phyloP scores from a whole-genome alignment of 2,797 vertebrate genomes.

The Chaenodraco wilsoni region DNA sequence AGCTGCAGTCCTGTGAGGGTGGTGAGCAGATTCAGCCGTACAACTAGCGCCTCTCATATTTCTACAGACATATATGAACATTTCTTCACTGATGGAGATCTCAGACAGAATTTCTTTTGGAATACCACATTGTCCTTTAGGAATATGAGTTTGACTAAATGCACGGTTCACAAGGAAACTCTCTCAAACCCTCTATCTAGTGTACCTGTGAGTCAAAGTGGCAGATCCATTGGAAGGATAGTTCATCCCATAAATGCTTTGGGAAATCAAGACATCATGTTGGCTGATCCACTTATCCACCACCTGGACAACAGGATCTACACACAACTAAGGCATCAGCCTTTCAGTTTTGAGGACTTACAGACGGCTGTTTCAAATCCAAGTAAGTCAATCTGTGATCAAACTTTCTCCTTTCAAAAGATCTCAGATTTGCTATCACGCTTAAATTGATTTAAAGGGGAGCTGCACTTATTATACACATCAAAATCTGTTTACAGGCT shows the following conservation, averaged over 20 bases:
- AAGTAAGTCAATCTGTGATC: slow-evolving; percentile 70
- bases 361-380: slow-evolving; percentile 76
- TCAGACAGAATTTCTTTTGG: slow-evolving; percentile 76
- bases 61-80: slow-evolving; percentile 85
- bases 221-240: slow-evolving; percentile 24
- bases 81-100: slow-evolving; percentile 77
- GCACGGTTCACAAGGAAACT: slow-evolving; percentile 33
- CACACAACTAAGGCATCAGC: slow-evolving; percentile 61
- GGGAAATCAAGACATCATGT: slow-evolving; percentile 50
- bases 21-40: slow-evolving; percentile 64
- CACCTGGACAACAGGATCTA: slow-evolving; percentile 73
- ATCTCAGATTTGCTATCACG: no score
- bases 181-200: slow-evolving; percentile 36
- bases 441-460: no score
- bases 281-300: slow-evolving; percentile 67
- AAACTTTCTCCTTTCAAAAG: no score
- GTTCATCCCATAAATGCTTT: slow-evolving; percentile 48
- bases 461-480: no score
- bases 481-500: no score
- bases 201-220: slow-evolving; percentile 41
- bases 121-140: slow-evolving; percentile 79
- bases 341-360: slow-evolving; percentile 62
- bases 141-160: slow-evolving; percentile 56
- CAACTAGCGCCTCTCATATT: slow-evolving; percentile 37
- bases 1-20: slow-evolving; percentile 62